phyloP scores from a whole-genome alignment of 2,113 vertebrate species.

The Elanus axillaris region DNA sequence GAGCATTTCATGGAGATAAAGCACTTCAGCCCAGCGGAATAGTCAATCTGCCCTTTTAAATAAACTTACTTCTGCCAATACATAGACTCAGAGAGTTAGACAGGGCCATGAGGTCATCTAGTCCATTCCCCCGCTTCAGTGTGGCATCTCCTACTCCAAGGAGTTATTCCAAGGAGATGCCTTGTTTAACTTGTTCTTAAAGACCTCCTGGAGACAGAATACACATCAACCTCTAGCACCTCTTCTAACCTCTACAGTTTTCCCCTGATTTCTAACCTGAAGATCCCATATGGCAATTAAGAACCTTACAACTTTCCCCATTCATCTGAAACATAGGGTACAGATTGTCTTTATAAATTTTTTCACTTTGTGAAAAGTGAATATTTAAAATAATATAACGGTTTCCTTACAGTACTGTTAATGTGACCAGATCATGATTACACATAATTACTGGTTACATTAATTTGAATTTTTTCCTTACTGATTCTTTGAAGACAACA shows the following conservation, averaged over 20 bases:
- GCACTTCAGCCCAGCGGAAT: neutral
- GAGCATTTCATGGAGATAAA: neutral
- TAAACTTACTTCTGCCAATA: conserved; percentile 13
- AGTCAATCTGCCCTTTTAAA: neutral
- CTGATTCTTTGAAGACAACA: neutral
- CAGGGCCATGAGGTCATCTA: neutral
- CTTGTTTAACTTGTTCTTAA: neutral
- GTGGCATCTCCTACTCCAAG: neutral
- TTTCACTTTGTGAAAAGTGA: neutral
- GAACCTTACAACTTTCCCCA: neutral
- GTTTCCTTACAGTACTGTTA: neutral
- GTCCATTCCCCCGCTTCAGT: neutral
- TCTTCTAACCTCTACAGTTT: neutral
- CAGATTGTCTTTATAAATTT: neutral
- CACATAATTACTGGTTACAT: neutral
- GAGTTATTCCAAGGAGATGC: neutral
- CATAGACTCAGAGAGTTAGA: neutral
- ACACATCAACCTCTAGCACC: neutral
- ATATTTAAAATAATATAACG: neutral
- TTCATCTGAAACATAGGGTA: neutral
- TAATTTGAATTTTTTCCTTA: neutral
- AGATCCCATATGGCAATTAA: neutral
- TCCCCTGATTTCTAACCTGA: neutral
- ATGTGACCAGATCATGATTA: neutral
- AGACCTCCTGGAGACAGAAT: neutral